Base-by-base conservation (phyloP, 2,888 invertebrate species). In the Copidosoma aretas region DNA sequence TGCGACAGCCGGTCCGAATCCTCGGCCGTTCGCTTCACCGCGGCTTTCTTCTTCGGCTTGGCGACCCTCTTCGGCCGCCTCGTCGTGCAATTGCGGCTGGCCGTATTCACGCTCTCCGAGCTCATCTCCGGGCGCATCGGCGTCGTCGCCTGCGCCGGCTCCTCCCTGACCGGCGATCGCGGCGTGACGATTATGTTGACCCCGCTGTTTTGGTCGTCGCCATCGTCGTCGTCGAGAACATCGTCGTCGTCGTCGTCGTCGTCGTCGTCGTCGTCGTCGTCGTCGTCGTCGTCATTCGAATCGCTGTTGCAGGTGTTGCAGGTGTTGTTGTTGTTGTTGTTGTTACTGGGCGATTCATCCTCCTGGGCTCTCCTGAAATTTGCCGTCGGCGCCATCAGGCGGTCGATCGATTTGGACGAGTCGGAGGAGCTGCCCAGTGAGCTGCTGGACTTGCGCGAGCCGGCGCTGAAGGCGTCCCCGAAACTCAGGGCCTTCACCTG, bases 401-500 rank as follows among this genome's bases (percentile, higher is more conserved):
- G 22, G 12, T 17, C n/a, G 52, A 1, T 12, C 52, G n/a, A n/a
- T 15, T 49, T 49, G 17, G 51, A 51, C 51, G n/a, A 21, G 52
- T n/a, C 52, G 10, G n/a, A 19, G 22, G 4, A 4, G 17, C 19
- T 5, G 17, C n/a, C n/a, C 10, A 22, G 52, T 3, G 19, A 22
- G 19, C 52, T 52, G 52, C 22, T 52, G 52, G 52, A 52, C 5
- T 52, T 19, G 32, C 25, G 12, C 56, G 32, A 56, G n/a, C 15
- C 53, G 52, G 1, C 22, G 21, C 0, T 57, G 1, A 22, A 22
- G 32, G 4, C 10, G 8, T 14, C 22, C 17, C 49, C 52, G 32
- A 32, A 32, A 32, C 8, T 32, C 2, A 22, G 15, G 8, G 57
- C 49, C n/a, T 67, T 67, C 21, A 64, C 14, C 8, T 43, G 54